phyloP scores from a whole-genome alignment of 53 echinoderm and acorn worm species.

The Temnopleurus reevesii region DNA sequence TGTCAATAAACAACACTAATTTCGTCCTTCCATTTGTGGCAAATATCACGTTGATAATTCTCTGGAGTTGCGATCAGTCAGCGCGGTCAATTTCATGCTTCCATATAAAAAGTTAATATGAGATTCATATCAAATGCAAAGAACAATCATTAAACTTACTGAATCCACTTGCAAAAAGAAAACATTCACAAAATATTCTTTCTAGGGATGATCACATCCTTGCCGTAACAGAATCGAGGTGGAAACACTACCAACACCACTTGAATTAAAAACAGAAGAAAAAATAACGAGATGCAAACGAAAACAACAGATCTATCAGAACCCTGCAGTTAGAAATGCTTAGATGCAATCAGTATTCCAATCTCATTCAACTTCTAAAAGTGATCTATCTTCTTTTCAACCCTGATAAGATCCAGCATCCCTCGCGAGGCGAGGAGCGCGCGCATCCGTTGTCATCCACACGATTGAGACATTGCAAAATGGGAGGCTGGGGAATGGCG shows the following conservation, averaged over 20 bases:
- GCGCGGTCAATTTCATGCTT: neutral
- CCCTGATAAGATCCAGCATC: neutral
- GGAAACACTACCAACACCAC: too few relatives aligned
- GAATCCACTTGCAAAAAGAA: neutral
- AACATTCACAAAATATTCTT: neutral
- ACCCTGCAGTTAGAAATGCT: too few relatives aligned
- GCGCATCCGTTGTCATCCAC: neutral
- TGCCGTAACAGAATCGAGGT: too few relatives aligned
- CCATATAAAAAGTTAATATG: neutral
- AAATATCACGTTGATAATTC: neutral
- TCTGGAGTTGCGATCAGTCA: neutral
- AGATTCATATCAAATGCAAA: neutral
- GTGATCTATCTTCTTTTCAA: neutral
- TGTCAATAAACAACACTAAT: neutral
- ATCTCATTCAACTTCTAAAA: neutral
- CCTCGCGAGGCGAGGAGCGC: neutral
- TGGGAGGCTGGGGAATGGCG: too few relatives aligned
- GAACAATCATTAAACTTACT: neutral
- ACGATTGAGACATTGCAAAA: too few relatives aligned
- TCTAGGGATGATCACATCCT: neutral
- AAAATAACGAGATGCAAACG: too few relatives aligned
- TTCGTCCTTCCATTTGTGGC: neutral
- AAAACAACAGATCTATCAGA: too few relatives aligned
- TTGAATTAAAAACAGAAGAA: too few relatives aligned
- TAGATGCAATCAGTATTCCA: neutral